These are phyloP conservation scores for Micoletzkya japonica DNA, from an alignment of 2,888 invertebrate genomes.

Conservation along the genomic window DNA sequence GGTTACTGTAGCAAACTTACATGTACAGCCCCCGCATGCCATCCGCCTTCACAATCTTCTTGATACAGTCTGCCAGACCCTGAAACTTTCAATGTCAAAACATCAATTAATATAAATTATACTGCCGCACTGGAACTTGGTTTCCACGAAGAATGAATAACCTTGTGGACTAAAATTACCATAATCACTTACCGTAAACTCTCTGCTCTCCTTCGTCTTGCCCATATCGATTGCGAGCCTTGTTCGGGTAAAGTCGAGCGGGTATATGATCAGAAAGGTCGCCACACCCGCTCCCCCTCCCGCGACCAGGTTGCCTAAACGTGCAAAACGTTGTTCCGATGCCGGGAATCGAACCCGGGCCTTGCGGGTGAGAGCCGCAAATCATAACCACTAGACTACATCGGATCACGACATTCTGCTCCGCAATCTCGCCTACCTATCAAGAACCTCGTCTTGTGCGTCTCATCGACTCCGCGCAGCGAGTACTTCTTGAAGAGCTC, in stretches of 20 bases:
- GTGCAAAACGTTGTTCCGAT: constrained; percentile 36
- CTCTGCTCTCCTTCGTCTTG: constrained; percentile 70
- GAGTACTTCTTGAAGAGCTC: constrained; percentile 56
- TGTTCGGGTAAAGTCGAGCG: constrained; percentile 90
- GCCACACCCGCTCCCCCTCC: constrained; percentile 92
- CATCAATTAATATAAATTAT: background rate
- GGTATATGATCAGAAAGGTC: constrained; percentile 90
- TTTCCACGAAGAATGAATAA: background rate
- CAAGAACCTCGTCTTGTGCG: constrained; percentile 38
- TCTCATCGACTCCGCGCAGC: constrained; percentile 47
- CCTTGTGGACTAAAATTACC: constrained; percentile 11
- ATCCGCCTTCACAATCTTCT: constrained; percentile 79
- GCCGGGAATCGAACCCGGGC: constrained; percentile 61
- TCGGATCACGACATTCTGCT: background rate
- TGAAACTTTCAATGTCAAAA: constrained; percentile 3
- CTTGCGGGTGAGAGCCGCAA: constrained; percentile 15
- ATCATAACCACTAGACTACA: too few species aligned
- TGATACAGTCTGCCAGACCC: constrained; percentile 81
- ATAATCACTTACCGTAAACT: constrained; percentile 12
- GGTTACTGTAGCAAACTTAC: constrained; percentile 37
- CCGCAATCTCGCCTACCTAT: constrained; percentile 31
- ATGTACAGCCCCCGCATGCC: constrained; percentile 84
- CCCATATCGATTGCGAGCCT: constrained; percentile 85
- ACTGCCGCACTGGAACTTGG: background rate
- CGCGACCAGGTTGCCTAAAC: constrained; percentile 76